These are phyloP conservation scores for Argyresthia goedartella DNA, from an alignment of 2,888 invertebrate genomes.

Conservation along the genomic window DNA sequence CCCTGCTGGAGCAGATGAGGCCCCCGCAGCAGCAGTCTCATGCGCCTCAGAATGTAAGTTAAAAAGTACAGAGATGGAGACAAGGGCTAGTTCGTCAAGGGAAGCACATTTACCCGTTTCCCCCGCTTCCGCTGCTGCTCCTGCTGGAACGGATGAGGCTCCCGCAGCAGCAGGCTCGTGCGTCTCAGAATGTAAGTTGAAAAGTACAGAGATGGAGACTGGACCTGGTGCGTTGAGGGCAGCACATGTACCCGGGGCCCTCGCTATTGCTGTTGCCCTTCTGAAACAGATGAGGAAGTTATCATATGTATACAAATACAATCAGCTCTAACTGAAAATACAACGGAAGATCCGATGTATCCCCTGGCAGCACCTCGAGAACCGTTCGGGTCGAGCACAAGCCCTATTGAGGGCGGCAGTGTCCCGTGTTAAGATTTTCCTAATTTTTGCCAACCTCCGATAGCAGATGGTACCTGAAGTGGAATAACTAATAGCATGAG, in stretches of 20 bases:
- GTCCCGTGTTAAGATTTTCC: no score
- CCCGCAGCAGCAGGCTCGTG: slow-evolving; percentile 49
- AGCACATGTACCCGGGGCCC: slow-evolving; percentile 61
- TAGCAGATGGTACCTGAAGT: no score
- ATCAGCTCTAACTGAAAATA: no score
- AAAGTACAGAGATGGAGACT: slow-evolving; percentile 41
- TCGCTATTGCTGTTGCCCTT: no score
- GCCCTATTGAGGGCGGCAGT: no score
- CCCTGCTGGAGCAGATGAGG: slow-evolving; percentile 76
- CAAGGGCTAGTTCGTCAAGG: slow-evolving; percentile 64
- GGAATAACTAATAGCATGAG: no score
- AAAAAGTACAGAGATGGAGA: slow-evolving; percentile 34
- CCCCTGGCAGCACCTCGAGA: no score
- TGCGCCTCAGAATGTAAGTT: slow-evolving; percentile 49
- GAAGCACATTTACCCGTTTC: slow-evolving; percentile 67
- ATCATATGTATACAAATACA: no score
- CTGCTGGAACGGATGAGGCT: slow-evolving; percentile 75
- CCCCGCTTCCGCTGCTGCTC: slow-evolving; percentile 79
- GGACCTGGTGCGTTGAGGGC: slow-evolving; percentile 62
- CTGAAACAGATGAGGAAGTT: no score
- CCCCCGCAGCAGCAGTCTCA: slow-evolving; percentile 51
- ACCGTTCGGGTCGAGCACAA: no score
- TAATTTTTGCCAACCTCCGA: no score
- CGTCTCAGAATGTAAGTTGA: slow-evolving; percentile 45
- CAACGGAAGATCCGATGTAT: no score